These are phyloP conservation scores for Orientallactaga sibirica DNA, from an alignment of 2,797 vertebrate species.

Conservation along the genomic window DNA sequence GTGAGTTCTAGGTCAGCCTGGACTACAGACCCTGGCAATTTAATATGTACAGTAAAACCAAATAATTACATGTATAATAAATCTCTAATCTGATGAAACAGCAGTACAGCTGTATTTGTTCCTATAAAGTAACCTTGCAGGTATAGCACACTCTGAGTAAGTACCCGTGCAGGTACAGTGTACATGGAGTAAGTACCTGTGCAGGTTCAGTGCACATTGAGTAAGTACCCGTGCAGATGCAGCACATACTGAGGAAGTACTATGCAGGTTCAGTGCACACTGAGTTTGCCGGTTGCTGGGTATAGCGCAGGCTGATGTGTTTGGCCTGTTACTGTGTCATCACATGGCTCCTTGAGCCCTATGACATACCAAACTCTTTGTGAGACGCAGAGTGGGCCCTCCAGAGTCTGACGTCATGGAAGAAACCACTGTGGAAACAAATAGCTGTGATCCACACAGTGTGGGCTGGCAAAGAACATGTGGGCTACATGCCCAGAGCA, in stretches of 20 bases:
- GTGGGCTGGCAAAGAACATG: too few relatives aligned
- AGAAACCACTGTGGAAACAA: background rate
- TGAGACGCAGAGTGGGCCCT: background rate
- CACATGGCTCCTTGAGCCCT: too few relatives aligned
- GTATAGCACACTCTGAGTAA: too few relatives aligned
- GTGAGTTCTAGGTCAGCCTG: too few relatives aligned
- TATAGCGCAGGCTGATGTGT: rapidly evolving
- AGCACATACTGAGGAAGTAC: background rate
- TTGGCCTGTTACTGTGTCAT: background rate
- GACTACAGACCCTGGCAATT: too few relatives aligned
- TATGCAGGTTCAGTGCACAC: rapidly evolving
- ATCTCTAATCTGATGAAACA: background rate
- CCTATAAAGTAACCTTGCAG: background rate
- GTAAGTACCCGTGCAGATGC: too few relatives aligned
- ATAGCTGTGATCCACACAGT: background rate
- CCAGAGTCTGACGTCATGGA: background rate
- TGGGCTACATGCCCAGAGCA: background rate
- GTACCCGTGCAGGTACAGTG: too few relatives aligned
- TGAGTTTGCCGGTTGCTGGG: too few relatives aligned
- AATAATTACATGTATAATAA: background rate
- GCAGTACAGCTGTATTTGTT: background rate
- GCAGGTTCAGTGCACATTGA: too few relatives aligned
- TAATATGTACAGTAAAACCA: background rate
- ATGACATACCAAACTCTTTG: background rate
- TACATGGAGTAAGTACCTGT: too few relatives aligned